Evolutionary conservation across 2,888 invertebrate species (phyloP), one percentile per base, ranked within the genome.

Genomic region (Tenthredo scrophulariae): DNA sequence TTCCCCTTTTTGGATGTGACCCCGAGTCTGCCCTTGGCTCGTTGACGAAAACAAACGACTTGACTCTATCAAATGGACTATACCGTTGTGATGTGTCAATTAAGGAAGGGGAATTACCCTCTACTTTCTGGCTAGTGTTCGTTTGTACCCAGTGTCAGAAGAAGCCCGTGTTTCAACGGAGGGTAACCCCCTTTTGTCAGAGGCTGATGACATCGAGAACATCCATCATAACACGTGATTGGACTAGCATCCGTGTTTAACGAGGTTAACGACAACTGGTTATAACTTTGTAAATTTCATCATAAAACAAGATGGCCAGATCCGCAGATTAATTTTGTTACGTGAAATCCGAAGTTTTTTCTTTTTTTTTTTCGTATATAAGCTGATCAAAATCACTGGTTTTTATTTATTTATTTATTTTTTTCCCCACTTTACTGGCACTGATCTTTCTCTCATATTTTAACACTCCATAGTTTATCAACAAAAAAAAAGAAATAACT

Each of bases 21-120:
- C 80, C 80, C 80, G 62, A 80, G 80, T 80, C 80, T 58, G 62
- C 80, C 80, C 62, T 80, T 58, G 58, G 62, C 58, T 62, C 80
- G 80, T 58, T 80, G 80, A 80, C 80, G 80, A 80, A 80, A 80
- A 80, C 80, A 80, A 80, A 80, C 80, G 80, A 80, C 80, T 80
- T 80, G 80, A 80, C 80, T 80, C 40, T 80, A 80, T 80, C 80
- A 80, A 58, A 80, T 50, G 80, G 58, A 80, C 80, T 80, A 80
- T 40, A 80, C 80, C 80, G 58, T 58, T 80, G 80, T 62, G 80
- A 80, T 80, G 80, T 80, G 80, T 80, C 80, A 80, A 80, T 80
- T 80, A 80, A 80, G 80, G 80, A 40, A 80, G 80, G 37, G 80
- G 80, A 80, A 80, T 80, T 40, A 80, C 62, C 62, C 62, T 58